Evolutionary conservation across 2,888 invertebrate species (phyloP).

Genomic region (Ischnus inquisitorius): DNA sequence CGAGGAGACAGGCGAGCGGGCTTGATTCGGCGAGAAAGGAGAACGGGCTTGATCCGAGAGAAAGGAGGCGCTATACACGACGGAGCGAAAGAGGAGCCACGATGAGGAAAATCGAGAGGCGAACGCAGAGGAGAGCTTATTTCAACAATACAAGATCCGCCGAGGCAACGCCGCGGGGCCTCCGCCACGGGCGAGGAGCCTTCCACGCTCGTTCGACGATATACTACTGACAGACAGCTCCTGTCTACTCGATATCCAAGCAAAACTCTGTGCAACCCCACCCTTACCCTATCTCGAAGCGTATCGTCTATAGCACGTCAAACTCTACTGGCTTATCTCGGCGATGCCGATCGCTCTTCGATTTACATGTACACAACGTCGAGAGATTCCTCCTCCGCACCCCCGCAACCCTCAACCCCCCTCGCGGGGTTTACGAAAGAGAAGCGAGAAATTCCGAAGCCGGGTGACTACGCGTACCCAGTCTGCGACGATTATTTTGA

Average conservation of each 20-base stretch:
- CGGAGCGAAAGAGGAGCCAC: slow-evolving; percentile 31
- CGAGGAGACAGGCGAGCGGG: slow-evolving; percentile 32
- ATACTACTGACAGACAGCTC: slow-evolving; percentile 77
- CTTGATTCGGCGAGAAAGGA: slow-evolving; percentile 58
- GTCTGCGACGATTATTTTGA: no score
- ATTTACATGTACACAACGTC: slow-evolving; percentile 39
- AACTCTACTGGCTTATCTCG: slow-evolving; percentile 43
- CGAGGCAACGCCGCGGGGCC: slow-evolving; percentile 73
- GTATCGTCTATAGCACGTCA: slow-evolving; percentile 50
- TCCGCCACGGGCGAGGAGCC: slow-evolving; percentile 54
- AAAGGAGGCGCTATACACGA: slow-evolving; percentile 55
- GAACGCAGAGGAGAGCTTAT: slow-evolving; percentile 76
- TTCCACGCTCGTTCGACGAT: slow-evolving; percentile 33
- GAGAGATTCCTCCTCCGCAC: not conserved
- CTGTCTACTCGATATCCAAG: slow-evolving; percentile 80
- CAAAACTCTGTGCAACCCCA: slow-evolving; percentile 72
- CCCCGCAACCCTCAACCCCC: no score
- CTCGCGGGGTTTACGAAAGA: no score
- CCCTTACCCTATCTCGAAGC: slow-evolving; percentile 4
- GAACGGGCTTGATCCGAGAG: slow-evolving; percentile 52
- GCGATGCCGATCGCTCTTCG: slow-evolving; percentile 62
- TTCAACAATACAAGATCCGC: slow-evolving; percentile 80
- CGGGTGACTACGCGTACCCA: no score
- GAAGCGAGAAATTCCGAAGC: no score
- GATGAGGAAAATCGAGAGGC: slow-evolving; percentile 55